Evolutionary conservation across 2,888 invertebrate species (phyloP), one percentile per base, ranked within the genome.

Genomic region (Drosophila planitibia): DNA sequence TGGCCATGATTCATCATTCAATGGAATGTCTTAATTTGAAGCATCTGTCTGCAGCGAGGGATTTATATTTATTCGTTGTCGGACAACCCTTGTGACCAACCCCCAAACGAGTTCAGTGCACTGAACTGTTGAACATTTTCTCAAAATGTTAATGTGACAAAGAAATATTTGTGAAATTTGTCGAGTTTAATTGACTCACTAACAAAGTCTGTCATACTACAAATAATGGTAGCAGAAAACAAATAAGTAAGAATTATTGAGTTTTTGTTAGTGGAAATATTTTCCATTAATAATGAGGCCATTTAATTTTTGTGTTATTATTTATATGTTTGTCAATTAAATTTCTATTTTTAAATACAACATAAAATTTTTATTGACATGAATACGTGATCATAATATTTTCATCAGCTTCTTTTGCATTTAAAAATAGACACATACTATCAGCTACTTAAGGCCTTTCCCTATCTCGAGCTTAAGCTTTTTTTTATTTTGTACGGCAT

Each of bases 21-120:
- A 33, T 79, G 87, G 84, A 83, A 85, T 85, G 61, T 85, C 84
- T 89, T 85, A 85, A 85, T 85, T 85, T 89, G 73, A 84, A 89
- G 80, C 85, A 85, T 61, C 85, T 85, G 82, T 77, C 67, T 60
- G 69, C 37, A n/a, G 19, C 16, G 35, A 52, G 57, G 67, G 64
- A 30, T 73, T 68, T 33, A 44, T 41, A 16, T 47, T 63, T 28
- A 28, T 28, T 52, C 28, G 57, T 19, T 37, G 65, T 53, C 47
- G 52, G 39, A n/a, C 37, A 65, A 28, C 61, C 57, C 67, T 32
- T 32, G 33, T 9, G 16, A n/a, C 35, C 49, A 39, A 28, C 44
- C 33, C 28, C 10, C 12, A 25, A 60, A 16, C 59, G 51, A 49
- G 37, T 37, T 1, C 37, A 71, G 69, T 71, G 63, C 71, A 79